These are phyloP conservation scores for Heterotis niloticus DNA, from an alignment of 2,113 vertebrate species.

Conservation along the genomic window DNA sequence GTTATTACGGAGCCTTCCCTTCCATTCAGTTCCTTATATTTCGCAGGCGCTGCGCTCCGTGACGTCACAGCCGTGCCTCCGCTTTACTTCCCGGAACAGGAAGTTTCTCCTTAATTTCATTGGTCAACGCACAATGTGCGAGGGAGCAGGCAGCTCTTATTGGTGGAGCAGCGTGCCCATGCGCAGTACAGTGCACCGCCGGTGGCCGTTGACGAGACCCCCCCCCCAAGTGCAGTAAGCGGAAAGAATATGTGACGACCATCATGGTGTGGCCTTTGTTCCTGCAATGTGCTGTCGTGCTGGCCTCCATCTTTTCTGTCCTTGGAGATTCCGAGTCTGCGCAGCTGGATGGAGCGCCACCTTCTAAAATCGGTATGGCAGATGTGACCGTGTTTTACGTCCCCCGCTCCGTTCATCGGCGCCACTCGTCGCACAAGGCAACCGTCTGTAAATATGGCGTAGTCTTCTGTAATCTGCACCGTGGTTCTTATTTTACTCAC, in stretches of 20 bases:
- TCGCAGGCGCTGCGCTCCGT: too few species aligned
- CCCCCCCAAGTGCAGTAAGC: not conserved
- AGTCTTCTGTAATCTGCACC: not conserved
- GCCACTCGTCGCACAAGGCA: not conserved
- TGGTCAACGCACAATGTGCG: not conserved
- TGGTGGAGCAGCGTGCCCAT: conserved; percentile 21
- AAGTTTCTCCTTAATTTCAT: conserved; percentile 16
- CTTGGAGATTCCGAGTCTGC: conserved; percentile 45
- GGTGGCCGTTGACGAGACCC: not conserved
- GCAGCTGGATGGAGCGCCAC: conserved; percentile 61
- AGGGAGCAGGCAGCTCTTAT: conserved; percentile 16
- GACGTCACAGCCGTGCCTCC: not conserved
- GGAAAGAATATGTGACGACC: not conserved
- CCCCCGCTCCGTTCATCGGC: too few species aligned
- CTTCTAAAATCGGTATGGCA: conserved; percentile 65
- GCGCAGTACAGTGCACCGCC: conserved; percentile 11
- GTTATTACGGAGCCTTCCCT: too few species aligned
- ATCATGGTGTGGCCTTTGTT: conserved; percentile 16
- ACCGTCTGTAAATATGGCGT: not conserved
- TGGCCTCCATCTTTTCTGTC: conserved; percentile 17
- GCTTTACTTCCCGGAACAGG: conserved; percentile 18
- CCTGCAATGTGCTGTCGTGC: conserved; percentile 6
- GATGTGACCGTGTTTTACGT: not conserved
- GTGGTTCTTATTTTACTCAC: not conserved
- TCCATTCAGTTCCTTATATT: too few species aligned